Evolutionary conservation across 2,113 vertebrate genomes (phyloP).

Genomic region (Mugil cephalus): DNA sequence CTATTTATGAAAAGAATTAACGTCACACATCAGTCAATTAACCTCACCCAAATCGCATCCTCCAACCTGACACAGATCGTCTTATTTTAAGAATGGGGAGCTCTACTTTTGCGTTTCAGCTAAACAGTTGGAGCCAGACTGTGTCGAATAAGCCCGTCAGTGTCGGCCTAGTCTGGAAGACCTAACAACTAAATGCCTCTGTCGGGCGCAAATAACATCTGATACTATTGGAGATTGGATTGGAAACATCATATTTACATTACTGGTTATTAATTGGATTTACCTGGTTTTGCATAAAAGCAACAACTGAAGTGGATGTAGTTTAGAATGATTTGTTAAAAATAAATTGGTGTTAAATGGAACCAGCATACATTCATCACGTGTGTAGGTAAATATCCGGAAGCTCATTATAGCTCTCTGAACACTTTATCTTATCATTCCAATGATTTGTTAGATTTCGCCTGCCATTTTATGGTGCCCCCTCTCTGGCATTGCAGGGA

Average conservation of each 20-base stretch:
- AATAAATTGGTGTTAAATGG: background rate
- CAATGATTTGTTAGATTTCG: slow-evolving; percentile 9
- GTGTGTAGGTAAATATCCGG: background rate
- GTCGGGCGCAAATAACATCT: slow-evolving; percentile 27
- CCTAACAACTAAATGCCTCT: slow-evolving; percentile 53
- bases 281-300: background rate
- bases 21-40: slow-evolving; percentile 26
- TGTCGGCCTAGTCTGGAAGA: slow-evolving; percentile 41
- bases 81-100: slow-evolving; percentile 27
- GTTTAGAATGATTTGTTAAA: too few relatives aligned
- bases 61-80: slow-evolving; percentile 25
- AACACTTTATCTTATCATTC: slow-evolving; percentile 3
- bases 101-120: slow-evolving; percentile 12
- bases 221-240: too few relatives aligned
- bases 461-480: background rate
- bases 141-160: slow-evolving; percentile 41
- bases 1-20: slow-evolving; percentile 28
- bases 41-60: slow-evolving; percentile 17
- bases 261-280: background rate
- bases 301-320: background rate
- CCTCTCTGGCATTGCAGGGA: slow-evolving; percentile 31
- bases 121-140: slow-evolving; percentile 15
- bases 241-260: too few relatives aligned
- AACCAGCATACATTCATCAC: too few relatives aligned
- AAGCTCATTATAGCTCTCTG: slow-evolving; percentile 3